phyloP scores from a whole-genome alignment of 2,797 vertebrate genomes.

The Labroides dimidiatus region DNA sequence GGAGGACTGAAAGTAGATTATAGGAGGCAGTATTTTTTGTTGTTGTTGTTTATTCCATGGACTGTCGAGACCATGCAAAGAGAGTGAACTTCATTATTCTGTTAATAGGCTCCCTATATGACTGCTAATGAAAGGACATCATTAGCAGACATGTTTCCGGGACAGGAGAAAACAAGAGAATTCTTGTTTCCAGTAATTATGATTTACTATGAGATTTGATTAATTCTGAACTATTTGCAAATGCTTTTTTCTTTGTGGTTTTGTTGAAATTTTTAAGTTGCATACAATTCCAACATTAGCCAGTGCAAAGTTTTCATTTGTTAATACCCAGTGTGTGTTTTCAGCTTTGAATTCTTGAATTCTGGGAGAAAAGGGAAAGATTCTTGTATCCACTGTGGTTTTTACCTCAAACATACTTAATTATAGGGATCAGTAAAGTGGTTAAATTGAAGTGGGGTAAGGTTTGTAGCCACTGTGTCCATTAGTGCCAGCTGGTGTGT shows the following conservation, averaged over 20 bases:
- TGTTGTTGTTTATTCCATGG: constrained; percentile 39
- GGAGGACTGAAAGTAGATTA: constrained; percentile 66
- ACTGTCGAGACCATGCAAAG: constrained; percentile 37
- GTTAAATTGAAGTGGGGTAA: too few relatives aligned
- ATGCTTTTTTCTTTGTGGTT: too few relatives aligned
- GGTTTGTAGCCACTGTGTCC: too few relatives aligned
- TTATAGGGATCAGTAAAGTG: too few relatives aligned
- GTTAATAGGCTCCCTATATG: constrained; percentile 41
- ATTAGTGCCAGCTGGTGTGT: too few relatives aligned
- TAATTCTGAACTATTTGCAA: constrained; percentile 3
- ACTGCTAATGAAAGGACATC: constrained; percentile 37
- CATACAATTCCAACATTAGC: constrained; percentile 53
- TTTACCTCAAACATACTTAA: too few relatives aligned
- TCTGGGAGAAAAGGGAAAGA: too few relatives aligned
- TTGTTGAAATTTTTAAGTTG: constrained; percentile 34
- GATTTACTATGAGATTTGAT: constrained; percentile 60
- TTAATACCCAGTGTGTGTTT: background rate
- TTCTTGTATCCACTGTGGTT: too few relatives aligned
- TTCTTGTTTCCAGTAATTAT: background rate
- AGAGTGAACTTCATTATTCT: constrained; percentile 47
- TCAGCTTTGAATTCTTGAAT: too few relatives aligned
- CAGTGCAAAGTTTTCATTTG: constrained; percentile 43
- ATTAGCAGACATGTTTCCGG: constrained; percentile 31
- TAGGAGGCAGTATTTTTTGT: constrained; percentile 57
- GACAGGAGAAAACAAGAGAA: background rate